Base-by-base conservation (phyloP, 2,888 invertebrate genomes). In the Phalera bucephala region DNA sequence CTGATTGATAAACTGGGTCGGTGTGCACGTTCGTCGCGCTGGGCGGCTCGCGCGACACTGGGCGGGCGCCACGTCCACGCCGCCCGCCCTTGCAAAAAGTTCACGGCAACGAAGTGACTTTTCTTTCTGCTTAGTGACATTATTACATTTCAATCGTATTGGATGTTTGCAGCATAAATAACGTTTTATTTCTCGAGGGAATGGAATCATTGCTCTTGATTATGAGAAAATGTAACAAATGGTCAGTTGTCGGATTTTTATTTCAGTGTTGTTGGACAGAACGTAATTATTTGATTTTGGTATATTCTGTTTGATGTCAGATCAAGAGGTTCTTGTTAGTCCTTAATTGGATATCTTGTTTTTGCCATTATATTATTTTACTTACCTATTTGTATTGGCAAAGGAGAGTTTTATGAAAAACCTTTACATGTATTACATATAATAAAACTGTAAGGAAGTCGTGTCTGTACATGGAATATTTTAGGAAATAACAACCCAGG, bases 21-120 rank as follows among this genome's bases (percentile, higher is more conserved):
- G 55, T 45, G 54, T 53, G 64, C 70, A 67, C 82, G 80, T 64
- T 68, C 72, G 72, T 67, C 64, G 51, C 57, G 60, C 50, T 54
- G 79, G 81, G 80, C 82, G 80, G 80, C 67, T 65, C 52, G 67
- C 75, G 72, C 78, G 76, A 69, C 74, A 88, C 88, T 88, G 81
- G 85, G 83, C 82, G 85, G 82, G 75, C 80, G 80, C 31, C 35
- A 38, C 38, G 46, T 47, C 41, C 52, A 51, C 60, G 52, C 49
- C 64, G 65, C 63, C 73, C 74, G 76, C 76, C 77, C 77, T 86
- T 81, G 79, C 76, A 65, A 68, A 72, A 81, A 87, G 86, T 87
- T 87, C 88, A 87, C 72, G 82, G 85, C 65, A 72, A 81, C 73
- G 59, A 64, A 63, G 67, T 68, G 69, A 71, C 70, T 78, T 28